Base-by-base conservation (phyloP, 2,888 invertebrate genomes). In the Parochlus steinenii region DNA sequence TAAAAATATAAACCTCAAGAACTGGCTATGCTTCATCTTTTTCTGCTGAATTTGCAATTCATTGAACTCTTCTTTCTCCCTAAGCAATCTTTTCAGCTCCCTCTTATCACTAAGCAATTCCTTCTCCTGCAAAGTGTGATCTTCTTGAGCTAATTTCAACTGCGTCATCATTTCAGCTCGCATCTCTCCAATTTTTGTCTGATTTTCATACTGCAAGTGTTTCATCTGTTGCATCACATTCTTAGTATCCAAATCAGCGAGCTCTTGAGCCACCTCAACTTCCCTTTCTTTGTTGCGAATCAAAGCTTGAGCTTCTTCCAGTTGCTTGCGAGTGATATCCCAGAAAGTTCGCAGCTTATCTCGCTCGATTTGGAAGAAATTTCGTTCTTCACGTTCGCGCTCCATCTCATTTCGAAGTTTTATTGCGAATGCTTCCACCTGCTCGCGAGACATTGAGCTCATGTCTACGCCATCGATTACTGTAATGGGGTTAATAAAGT, bases 331-430 rank as follows among this genome's bases (percentile, higher is more conserved):
- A 0, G 90, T 83, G 36, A 93, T 89, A 58, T 93, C 92, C 93
- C 93, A 95, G 54, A 90, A 92, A 4, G 86, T 86, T 45, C 87
- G 71, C 11, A 93, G 67, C 61, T 92, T 92, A 55, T 93, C 93
- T 45, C 93, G 67, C 62, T 95, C 95, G 47, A 93, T 57, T 59
- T 93, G 93, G 49, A 90, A 93, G 55, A 81, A 93, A 57, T 93
- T 93, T 36, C 95, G 63, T 56, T 95, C 93, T 56, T 93, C 93
- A 47, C 93, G 66, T 57, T 95, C 93, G 38, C 85, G 71, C 51
- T 93, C 92, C 53, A 92, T 67, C 63, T 93, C 90, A 51, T 86
- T 86, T 53, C 85, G 76, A 14, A 92, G 73, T 47, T 76, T 71
- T 31, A 78, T 65, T 10, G 85, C 77, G 53, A 92, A 92, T 41